These are phyloP conservation scores for Deladenus siricidicola DNA, from an alignment of 2,888 invertebrate species.

Conservation along the genomic window DNA sequence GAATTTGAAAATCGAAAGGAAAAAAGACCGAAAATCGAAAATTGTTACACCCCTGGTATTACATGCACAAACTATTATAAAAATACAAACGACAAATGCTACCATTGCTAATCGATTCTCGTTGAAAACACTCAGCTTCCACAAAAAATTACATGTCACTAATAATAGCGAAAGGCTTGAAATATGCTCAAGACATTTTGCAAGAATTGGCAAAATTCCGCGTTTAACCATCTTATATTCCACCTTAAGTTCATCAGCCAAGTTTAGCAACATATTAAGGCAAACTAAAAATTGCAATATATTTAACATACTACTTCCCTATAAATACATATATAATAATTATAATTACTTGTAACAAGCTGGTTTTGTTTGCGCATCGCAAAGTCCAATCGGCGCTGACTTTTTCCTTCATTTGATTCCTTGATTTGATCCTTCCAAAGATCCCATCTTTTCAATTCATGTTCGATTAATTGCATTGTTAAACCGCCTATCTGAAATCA, in stretches of 20 bases:
- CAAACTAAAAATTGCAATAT: constrained; percentile 62
- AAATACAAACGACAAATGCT: constrained; percentile 54
- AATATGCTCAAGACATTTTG: constrained; percentile 73
- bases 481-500: constrained; percentile 66
- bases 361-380: constrained; percentile 90
- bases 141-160: constrained; percentile 67
- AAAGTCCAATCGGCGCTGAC: constrained; percentile 68
- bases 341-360: constrained; percentile 64
- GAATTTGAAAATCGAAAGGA: too few species aligned
- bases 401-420: constrained; percentile 37
- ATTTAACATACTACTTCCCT: too few species aligned
- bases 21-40: too few species aligned
- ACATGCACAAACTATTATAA: background rate
- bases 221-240: constrained; percentile 97
- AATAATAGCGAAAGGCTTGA: constrained; percentile 73
- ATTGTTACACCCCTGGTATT: too few species aligned
- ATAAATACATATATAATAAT: background rate
- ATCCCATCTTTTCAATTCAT: constrained; percentile 83
- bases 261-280: constrained; percentile 82
- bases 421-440: constrained; percentile 66
- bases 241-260: constrained; percentile 86
- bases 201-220: constrained; percentile 56
- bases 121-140: constrained; percentile 83
- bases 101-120: constrained; percentile 88
- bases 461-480: constrained; percentile 90